Evolutionary conservation across 1,140 invertebrate species (phyloP).

Genomic region (Temnothorax curvispinosus): DNA sequence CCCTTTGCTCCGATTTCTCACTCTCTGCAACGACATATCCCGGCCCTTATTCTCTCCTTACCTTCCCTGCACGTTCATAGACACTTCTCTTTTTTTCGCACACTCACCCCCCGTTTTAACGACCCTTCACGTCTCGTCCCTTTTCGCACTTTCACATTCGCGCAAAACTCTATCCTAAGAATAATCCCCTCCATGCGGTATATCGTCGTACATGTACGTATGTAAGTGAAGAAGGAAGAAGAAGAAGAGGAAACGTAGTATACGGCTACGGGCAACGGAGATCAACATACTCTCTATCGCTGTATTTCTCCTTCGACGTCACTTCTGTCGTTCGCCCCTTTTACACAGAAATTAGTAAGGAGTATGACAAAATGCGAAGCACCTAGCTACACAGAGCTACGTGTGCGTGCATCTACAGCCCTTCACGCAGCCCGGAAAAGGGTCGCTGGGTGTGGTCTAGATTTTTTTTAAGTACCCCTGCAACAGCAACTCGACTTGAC

Average conservation of each 20-base stretch:
- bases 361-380: slow-evolving; percentile 61
- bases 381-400: slow-evolving; percentile 63
- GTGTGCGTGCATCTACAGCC: slow-evolving; percentile 68
- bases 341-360: slow-evolving; percentile 29
- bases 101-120: slow-evolving; percentile 65
- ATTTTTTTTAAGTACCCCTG: slow-evolving; percentile 78
- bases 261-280: slow-evolving; percentile 63
- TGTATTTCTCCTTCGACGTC: slow-evolving; percentile 53
- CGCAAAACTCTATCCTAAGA: slow-evolving; percentile 78
- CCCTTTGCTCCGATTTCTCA: slow-evolving; percentile 57
- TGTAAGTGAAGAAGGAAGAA: slow-evolving; percentile 40
- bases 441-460: slow-evolving; percentile 83
- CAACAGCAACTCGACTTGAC: slow-evolving; percentile 42
- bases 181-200: slow-evolving; percentile 74
- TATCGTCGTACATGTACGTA: slow-evolving; percentile 67
- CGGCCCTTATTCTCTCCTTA: slow-evolving; percentile 61
- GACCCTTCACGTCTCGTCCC: slow-evolving; percentile 68
- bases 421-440: slow-evolving; percentile 75
- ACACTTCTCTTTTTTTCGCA: slow-evolving; percentile 58
- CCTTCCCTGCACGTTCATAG: slow-evolving; percentile 50
- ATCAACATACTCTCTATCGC: slow-evolving; percentile 64
- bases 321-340: background rate
- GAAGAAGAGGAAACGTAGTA: slow-evolving; percentile 40
- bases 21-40: slow-evolving; percentile 38
- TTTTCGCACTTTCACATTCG: slow-evolving; percentile 80